These are phyloP conservation scores for Apodemus sylvaticus DNA, from an alignment of 2,113 vertebrate species.

Conservation along the genomic window DNA sequence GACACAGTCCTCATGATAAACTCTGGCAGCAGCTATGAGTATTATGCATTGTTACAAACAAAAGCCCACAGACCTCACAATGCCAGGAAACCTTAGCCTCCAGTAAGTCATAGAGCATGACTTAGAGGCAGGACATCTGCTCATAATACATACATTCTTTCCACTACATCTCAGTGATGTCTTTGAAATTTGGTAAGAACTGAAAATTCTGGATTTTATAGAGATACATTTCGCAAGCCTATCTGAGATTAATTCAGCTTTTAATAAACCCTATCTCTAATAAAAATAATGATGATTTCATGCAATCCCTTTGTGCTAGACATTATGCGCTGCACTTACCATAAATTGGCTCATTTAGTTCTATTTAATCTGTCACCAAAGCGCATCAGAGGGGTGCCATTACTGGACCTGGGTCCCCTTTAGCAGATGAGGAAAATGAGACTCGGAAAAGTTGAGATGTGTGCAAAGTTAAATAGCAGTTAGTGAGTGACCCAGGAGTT, in stretches of 20 bases:
- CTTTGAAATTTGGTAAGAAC: conserved; percentile 39
- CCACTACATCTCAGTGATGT: not conserved
- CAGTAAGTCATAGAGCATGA: not conserved
- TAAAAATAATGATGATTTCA: conserved; percentile 15
- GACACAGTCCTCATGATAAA: not conserved
- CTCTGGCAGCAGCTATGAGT: not conserved
- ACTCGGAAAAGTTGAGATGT: not conserved
- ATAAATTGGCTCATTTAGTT: conserved; percentile 26
- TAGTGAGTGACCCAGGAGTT: not conserved
- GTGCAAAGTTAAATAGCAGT: not conserved
- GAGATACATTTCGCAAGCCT: not conserved
- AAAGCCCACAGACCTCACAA: not conserved
- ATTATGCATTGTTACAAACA: not conserved
- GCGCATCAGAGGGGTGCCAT: not conserved
- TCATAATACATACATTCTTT: not conserved
- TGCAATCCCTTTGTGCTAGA: not conserved
- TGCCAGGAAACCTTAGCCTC: not conserved
- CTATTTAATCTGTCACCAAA: conserved; percentile 35
- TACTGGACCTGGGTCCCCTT: not conserved
- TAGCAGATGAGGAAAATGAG: not conserved
- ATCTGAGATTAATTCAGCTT: conserved; percentile 42
- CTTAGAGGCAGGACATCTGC: not conserved
- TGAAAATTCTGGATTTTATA: not conserved
- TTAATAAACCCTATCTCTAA: conserved; percentile 21
- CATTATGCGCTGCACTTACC: not conserved